Base-by-base conservation (phyloP, 2,888 invertebrate species). In the Sarcophaga subvicina region DNA sequence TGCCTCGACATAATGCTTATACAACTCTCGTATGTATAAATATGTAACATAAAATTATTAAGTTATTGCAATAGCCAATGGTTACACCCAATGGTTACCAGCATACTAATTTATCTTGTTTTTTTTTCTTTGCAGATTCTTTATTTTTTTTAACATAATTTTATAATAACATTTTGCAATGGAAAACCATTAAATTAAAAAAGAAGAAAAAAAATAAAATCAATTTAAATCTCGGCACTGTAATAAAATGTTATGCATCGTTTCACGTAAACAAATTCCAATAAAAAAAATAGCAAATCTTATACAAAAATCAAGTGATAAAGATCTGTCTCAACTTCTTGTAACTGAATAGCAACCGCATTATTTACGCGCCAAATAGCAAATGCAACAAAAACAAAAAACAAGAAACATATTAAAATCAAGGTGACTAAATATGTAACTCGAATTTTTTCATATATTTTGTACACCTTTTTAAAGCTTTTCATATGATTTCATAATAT, bases 371-470 rank as follows among this genome's bases (percentile, higher is more conserved):
- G 47, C 67, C n/a, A 27, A 69, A 11, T n/a, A 17, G 27, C 67
- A 82, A 69, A 14, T 63, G 70, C 75, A 79, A 47, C 45, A 22
- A 64, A 47, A 54, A 22, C 20, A 70, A 37, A 37, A 49, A 49
- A 22, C 22, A 22, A 22, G 22, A 12, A 37, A 8, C 11, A 54
- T 20, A 71, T 59, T 49, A 27, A 83, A 69, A 79, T 79, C 83
- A 83, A 83, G 83, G 83, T 83, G 79, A 83, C 78, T 83, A 54
- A 63, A 64, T 73, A 67, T 79, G 83, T 78, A 83, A 79, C 72
- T 79, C 59, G 69, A 27, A 37, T 83, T 20, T 27, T 49, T 47
- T 49, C 11, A 49, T 49, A 49, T 12, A 14, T 14, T 49, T 12
- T 14, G 4, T 14, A 14, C 14, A 2, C 12, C 49, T 63, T 62